Conservation (phyloP, 2,888 invertebrate genomes). For the Sialis lutaria region DNA sequence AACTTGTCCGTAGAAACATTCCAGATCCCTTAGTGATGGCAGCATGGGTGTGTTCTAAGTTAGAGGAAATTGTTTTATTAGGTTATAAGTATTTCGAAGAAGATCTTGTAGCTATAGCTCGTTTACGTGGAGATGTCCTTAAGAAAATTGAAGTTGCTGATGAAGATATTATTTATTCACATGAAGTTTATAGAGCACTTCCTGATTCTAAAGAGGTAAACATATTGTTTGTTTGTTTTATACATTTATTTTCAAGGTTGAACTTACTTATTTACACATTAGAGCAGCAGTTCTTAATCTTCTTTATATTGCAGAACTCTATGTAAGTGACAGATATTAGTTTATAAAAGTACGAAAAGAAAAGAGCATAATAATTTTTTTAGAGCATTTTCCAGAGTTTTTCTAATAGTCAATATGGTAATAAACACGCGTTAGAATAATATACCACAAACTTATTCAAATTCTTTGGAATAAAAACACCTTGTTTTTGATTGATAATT, state of each 20-base stretch:
- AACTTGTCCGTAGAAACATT: conserved; percentile 13
- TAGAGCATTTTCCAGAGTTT: too few species aligned
- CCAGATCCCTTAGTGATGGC: conserved; percentile 45
- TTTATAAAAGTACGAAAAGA: too few species aligned
- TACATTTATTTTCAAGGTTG: not conserved
- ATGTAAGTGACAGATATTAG: too few species aligned
- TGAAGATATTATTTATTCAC: conserved; percentile 23
- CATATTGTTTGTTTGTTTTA: not conserved
- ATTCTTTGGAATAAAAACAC: too few species aligned
- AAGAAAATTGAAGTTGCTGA: conserved; percentile 37
- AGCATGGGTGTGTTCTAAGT: conserved; percentile 43
- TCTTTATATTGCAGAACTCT: too few species aligned
- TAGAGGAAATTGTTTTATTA: conserved; percentile 37
- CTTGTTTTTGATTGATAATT: too few species aligned
- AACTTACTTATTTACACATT: not conserved
- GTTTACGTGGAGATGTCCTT: conserved; percentile 36
- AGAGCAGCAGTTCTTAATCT: not conserved
- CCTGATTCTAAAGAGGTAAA: conserved; percentile 11
- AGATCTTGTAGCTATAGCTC: conserved; percentile 44
- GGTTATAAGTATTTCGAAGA: conserved; percentile 43
- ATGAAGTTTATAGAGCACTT: conserved; percentile 11
- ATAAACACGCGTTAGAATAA: too few species aligned
- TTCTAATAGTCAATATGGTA: too few species aligned
- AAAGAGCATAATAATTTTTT: too few species aligned
- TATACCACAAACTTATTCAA: too few species aligned